A percentile compares a stretch with the other conserved stretches of the same genome.
Conservation (phyloP, 2,113 vertebrate genomes). For the Promerops cafer region DNA sequence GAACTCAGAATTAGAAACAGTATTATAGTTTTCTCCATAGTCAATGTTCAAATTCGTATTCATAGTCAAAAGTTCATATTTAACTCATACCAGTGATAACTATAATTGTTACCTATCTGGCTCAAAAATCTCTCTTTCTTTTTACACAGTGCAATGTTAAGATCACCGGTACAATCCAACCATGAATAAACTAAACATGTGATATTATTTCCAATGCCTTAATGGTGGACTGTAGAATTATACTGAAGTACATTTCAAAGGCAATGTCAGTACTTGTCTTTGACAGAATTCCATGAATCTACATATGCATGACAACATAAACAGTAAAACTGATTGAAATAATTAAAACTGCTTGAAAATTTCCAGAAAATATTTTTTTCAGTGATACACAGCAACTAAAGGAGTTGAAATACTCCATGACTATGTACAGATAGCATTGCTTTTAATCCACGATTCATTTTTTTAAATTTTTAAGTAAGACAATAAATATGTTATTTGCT, state of each 20-base stretch:
- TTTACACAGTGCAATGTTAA: not conserved
- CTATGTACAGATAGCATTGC: not conserved
- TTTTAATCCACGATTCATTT: not conserved
- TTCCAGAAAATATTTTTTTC: not conserved
- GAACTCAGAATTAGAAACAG: not conserved
- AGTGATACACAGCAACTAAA: not conserved
- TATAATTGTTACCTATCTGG: not conserved
- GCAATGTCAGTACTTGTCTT: not conserved
- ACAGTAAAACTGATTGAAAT: not conserved
- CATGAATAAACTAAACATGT: not conserved
- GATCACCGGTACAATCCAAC: not conserved
- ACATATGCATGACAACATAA: not conserved
- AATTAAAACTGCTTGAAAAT: not conserved
- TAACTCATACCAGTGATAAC: not conserved
- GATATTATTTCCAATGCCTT: not conserved
- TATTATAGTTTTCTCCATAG: not conserved
- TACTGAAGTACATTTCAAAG: not conserved
- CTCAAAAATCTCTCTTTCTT: not conserved
- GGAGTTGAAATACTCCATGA: not conserved
- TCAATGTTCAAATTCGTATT: not conserved
- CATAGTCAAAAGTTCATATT: not conserved
- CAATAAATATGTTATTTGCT: not conserved
- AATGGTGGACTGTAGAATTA: not conserved
- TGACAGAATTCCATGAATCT: not conserved
- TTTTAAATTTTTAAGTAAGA: not conserved